phyloP scores from a whole-genome alignment of 2,888 invertebrate genomes.

The Rapana venosa region DNA sequence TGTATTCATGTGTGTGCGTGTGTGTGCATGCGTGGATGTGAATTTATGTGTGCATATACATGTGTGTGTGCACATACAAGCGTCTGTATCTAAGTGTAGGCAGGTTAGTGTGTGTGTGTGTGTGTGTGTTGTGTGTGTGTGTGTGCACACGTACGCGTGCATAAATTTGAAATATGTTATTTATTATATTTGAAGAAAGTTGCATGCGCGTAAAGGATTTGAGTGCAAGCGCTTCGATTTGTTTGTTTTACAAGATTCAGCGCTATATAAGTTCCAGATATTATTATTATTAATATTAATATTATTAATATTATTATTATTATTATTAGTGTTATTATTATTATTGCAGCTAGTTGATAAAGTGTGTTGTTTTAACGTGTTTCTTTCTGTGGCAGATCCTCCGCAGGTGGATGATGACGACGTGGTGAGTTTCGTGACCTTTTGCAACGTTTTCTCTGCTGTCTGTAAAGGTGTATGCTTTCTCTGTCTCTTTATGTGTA shows the following conservation, averaged over 20 bases:
- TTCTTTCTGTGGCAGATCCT: conserved; percentile 53
- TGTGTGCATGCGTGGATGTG: not conserved
- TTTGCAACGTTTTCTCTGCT: not conserved
- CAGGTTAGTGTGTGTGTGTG: not conserved
- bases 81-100: not conserved
- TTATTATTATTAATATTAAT: no score
- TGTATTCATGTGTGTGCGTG: not conserved
- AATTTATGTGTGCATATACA: not conserved
- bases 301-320: no score
- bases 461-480: not conserved
- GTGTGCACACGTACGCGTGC: not conserved
- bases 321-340: no score
- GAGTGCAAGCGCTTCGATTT: not conserved
- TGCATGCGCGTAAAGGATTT: not conserved
- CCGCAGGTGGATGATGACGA: conserved; percentile 60
- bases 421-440: conserved; percentile 55
- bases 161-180: no score
- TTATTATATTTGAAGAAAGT: no score
- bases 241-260: not conserved
- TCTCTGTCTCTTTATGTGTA: not conserved
- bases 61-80: not conserved
- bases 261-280: no score
- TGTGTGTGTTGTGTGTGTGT: not conserved
- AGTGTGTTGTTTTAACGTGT: not conserved
- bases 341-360: not conserved